Percentiles rank a stretch among this genome's conserved stretches.
These are phyloP conservation scores for Pandemis corylana DNA, from an alignment of 2,888 invertebrate genomes.

Conservation along the genomic window DNA sequence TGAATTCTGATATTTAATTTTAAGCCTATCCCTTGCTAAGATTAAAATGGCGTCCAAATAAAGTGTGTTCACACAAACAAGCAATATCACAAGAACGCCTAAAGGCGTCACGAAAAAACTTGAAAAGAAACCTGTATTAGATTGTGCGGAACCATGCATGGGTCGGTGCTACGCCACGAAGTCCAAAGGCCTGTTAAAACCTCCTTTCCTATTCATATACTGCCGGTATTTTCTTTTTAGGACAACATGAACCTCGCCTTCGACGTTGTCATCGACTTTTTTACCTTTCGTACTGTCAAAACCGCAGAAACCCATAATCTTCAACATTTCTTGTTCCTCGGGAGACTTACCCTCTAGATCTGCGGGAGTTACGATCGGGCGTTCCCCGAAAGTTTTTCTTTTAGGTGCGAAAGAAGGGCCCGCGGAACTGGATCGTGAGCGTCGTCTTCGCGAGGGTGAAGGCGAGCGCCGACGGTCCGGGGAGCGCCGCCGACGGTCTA, in stretches of 20 bases:
- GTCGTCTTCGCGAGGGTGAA: conserved; percentile 59
- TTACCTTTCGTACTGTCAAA: conserved; percentile 99
- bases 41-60: not conserved
- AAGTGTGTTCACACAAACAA: conserved; percentile 34
- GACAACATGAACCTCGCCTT: conserved; percentile 97
- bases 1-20: not conserved
- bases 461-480: conserved; percentile 71
- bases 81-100: conserved; percentile 32
- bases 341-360: conserved; percentile 96
- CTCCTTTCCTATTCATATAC: conserved; percentile 99
- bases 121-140: conserved; percentile 29
- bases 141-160: conserved; percentile 46
- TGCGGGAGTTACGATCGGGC: conserved; percentile 90
- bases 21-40: not conserved
- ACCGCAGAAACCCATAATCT: conserved; percentile 98
- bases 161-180: conserved; percentile 90
- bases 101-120: conserved; percentile 33
- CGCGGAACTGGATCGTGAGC: conserved; percentile 71
- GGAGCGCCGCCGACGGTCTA: conserved; percentile 73
- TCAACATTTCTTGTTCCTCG: conserved; percentile 97
- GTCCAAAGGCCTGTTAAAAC: conserved; percentile 98
- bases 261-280: conserved; percentile 97
- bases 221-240: conserved; percentile 98
- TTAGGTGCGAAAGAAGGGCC: conserved; percentile 71
- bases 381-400: conserved; percentile 80